Conservation (phyloP, 2,888 invertebrate genomes). For the Lamellibrachia satsuma region DNA sequence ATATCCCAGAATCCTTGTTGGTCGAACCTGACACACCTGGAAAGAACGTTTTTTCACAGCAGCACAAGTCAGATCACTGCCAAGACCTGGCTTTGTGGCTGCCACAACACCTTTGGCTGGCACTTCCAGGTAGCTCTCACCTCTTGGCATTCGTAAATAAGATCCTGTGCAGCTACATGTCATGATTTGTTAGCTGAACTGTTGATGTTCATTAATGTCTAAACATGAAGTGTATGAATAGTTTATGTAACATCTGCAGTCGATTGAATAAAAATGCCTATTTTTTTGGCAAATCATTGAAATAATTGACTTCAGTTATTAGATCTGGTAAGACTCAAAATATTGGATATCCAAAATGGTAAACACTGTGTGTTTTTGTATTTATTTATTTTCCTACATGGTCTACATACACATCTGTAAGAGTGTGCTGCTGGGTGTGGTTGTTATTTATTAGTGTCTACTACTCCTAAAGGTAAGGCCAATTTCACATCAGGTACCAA, state of each 20-base stretch:
- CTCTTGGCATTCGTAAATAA: background rate
- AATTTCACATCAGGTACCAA: background rate
- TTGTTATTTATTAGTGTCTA: background rate
- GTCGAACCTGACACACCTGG: constrained; percentile 5
- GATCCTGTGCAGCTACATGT: background rate
- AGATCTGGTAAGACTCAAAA: too few species aligned
- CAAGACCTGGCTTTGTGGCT: background rate
- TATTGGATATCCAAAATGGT: too few species aligned
- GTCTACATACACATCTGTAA: background rate
- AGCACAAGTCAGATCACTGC: background rate
- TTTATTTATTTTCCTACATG: background rate
- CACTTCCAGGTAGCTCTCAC: background rate
- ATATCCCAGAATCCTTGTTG: constrained; percentile 10
- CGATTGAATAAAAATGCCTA: too few species aligned
- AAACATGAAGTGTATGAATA: too few species aligned
- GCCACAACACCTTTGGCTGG: background rate
- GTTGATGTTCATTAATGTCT: background rate
- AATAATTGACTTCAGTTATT: too few species aligned
- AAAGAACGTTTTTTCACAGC: background rate
- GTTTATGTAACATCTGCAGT: too few species aligned
- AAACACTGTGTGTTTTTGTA: background rate
- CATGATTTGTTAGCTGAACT: background rate
- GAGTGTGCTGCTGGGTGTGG: background rate
- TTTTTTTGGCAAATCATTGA: too few species aligned
- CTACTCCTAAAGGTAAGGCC: background rate